A percentile compares a stretch with the other conserved stretches of the same genome.
Evolutionary conservation across 2,113 vertebrate species (phyloP).

Genomic region (Heterocephalus glaber): DNA sequence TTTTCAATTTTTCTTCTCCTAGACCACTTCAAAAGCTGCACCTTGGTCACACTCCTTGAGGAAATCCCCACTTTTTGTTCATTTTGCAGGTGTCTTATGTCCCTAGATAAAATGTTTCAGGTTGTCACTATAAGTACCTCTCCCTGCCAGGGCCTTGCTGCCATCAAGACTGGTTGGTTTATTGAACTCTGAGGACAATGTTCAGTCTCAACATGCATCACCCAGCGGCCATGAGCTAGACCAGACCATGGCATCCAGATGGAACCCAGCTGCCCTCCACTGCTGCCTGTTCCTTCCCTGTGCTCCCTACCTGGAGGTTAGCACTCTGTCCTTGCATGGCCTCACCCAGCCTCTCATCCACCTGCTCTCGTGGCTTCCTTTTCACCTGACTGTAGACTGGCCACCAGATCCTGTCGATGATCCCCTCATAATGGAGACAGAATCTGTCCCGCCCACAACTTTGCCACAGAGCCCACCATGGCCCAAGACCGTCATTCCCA

Average conservation of each 20-base stretch:
- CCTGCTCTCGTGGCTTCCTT: background rate
- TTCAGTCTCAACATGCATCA: accelerated
- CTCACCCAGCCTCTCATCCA: accelerated
- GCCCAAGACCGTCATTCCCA: too few relatives aligned
- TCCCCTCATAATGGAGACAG: background rate
- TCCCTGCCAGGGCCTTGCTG: background rate
- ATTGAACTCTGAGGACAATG: accelerated
- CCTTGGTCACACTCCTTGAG: too few relatives aligned
- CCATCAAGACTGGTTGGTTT: accelerated
- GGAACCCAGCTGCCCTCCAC: accelerated
- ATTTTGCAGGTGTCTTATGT: accelerated
- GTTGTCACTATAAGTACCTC: accelerated
- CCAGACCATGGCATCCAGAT: accelerated
- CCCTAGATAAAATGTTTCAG: accelerated
- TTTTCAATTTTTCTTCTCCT: background rate
- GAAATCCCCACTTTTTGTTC: too few relatives aligned
- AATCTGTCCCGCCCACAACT: accelerated
- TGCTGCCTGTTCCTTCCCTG: accelerated
- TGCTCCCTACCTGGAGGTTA: background rate
- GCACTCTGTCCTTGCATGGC: too few relatives aligned
- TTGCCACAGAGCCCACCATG: background rate
- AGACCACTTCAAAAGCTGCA: background rate
- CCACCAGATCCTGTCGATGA: too few relatives aligned
- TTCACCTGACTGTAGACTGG: background rate
- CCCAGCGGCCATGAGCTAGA: accelerated